These are phyloP conservation scores for Chaunax sp. DNA, from an alignment of 2,797 vertebrate genomes.

Conservation along the genomic window DNA sequence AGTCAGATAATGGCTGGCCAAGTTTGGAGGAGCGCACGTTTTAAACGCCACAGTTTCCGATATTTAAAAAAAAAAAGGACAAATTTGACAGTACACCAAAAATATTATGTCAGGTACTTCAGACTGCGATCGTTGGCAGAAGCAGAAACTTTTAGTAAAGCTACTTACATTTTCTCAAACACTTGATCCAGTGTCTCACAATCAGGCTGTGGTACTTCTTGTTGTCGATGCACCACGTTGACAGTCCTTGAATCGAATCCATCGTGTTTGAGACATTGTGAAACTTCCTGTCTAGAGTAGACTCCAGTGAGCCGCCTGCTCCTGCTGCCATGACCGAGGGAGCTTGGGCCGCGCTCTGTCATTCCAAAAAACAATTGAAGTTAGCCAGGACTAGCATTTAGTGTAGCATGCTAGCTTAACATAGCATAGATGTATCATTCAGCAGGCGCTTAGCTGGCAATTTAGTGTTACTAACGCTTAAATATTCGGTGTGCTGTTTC, in stretches of 20 bases:
- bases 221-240: conserved; percentile 96
- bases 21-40: background rate
- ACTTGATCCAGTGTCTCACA: conserved; percentile 94
- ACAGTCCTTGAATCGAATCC: conserved; percentile 96
- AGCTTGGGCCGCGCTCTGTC: conserved; percentile 26
- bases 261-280: conserved; percentile 92
- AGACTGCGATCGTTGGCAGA: too few species aligned
- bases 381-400: conserved; percentile 59
- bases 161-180: conserved; percentile 92
- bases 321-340: conserved; percentile 87
- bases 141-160: background rate
- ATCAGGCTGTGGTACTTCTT: conserved; percentile 93
- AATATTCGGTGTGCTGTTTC: background rate
- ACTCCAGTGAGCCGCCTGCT: conserved; percentile 86
- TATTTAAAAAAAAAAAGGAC: accelerated
- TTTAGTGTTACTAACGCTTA: background rate
- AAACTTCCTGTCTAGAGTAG: conserved; percentile 88
- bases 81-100: too few species aligned
- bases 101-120: background rate
- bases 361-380: conserved; percentile 54
- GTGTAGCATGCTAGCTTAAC: conserved; percentile 63
- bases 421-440: conserved; percentile 22
- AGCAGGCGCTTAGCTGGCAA: conserved; percentile 3
- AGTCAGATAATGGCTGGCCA: too few species aligned
- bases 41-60: background rate